A percentile compares a stretch with the other conserved stretches of the same genome.
Evolutionary conservation across 1,140 invertebrate genomes (phyloP).

Genomic region (Penaeus chinensis): DNA sequence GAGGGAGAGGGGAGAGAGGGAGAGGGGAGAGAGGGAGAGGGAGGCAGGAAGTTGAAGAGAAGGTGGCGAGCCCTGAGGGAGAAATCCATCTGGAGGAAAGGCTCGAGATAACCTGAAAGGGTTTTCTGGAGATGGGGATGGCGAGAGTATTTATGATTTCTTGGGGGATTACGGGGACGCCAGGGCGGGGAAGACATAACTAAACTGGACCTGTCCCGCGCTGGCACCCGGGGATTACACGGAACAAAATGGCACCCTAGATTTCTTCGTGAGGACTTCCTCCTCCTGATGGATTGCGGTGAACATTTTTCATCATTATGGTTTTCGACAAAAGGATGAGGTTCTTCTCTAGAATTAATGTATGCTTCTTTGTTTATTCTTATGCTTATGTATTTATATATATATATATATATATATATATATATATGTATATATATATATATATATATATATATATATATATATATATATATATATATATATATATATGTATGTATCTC

Average conservation of each 20-base stretch:
- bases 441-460: slow-evolving; percentile 14
- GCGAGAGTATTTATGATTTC: slow-evolving; percentile 3
- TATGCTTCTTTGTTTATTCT: not conserved
- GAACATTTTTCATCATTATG: no score
- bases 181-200: no score
- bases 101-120: slow-evolving; percentile 14
- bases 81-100: not conserved
- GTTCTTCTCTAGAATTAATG: not conserved
- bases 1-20: not conserved
- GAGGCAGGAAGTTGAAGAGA: not conserved
- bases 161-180: slow-evolving; percentile 2
- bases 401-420: slow-evolving; percentile 16
- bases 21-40: not conserved
- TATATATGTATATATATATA: slow-evolving; percentile 21
- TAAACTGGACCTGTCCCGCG: no score
- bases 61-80: not conserved
- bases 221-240: no score
- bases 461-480: slow-evolving; percentile 22
- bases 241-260: no score
- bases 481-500: not conserved
- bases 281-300: no score
- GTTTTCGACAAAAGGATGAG: not conserved
- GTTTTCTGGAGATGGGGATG: slow-evolving; percentile 2
- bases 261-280: no score
- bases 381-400: not conserved